These are phyloP conservation scores for Bombus ignitus DNA, from an alignment of 1,140 invertebrate genomes.

Conservation along the genomic window DNA sequence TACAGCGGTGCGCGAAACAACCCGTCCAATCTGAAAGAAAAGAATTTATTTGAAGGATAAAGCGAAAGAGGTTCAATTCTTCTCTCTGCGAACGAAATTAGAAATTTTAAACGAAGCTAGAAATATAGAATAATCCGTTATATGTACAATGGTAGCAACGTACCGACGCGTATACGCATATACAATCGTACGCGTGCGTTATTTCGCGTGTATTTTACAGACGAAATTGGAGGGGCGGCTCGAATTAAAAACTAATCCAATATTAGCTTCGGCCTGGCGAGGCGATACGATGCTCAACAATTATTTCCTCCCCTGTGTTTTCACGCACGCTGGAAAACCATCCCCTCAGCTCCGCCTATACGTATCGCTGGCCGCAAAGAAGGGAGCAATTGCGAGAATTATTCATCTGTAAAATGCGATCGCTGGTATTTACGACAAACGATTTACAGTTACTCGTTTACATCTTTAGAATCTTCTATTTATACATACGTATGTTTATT, in stretches of 20 bases:
- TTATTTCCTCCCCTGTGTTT: conserved; percentile 37
- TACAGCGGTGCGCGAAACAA: not conserved
- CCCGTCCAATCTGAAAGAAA: no score
- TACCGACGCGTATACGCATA: not conserved
- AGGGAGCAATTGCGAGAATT: conserved; percentile 5
- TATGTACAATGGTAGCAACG: not conserved
- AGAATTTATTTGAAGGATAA: not conserved
- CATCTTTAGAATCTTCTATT: no score
- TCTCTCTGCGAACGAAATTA: no score
- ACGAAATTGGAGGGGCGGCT: conserved; percentile 3
- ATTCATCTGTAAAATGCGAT: not conserved
- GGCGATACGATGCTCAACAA: conserved; percentile 58
- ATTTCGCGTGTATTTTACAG: conserved; percentile 15
- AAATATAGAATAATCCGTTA: not conserved
- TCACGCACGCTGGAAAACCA: conserved; percentile 6
- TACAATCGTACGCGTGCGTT: not conserved
- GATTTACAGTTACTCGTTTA: not conserved
- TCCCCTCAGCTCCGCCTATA: not conserved
- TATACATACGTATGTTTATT: not conserved
- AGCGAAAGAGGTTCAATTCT: not conserved
- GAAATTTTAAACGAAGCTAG: no score
- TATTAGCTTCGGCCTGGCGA: conserved; percentile 67
- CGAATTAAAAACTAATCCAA: conserved; percentile 78
- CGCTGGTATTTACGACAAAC: not conserved
- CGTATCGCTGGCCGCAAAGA: not conserved